phyloP scores from a whole-genome alignment of 2,888 invertebrate species.

The Globia sparganii region DNA sequence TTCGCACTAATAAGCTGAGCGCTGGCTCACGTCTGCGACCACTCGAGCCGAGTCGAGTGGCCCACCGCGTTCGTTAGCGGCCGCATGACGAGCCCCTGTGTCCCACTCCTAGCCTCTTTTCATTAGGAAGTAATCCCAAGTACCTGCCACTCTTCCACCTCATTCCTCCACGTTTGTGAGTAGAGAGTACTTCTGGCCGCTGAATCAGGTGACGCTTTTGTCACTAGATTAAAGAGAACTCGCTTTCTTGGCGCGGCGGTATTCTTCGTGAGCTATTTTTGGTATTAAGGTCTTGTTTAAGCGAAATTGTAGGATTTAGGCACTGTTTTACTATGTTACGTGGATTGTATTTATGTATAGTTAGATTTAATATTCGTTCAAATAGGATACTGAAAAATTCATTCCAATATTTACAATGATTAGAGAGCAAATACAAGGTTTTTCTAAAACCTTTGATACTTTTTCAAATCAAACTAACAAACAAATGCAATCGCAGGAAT shows the following conservation, averaged over 20 bases:
- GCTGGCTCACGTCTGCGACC: constrained; percentile 75
- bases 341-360: constrained; percentile 39
- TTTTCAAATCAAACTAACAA: constrained; percentile 29
- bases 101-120: constrained; percentile 88
- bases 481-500: constrained; percentile 38
- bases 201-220: constrained; percentile 90
- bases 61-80: constrained; percentile 88
- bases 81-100: constrained; percentile 85
- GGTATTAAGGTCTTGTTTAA: constrained; percentile 81
- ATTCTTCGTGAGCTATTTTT: constrained; percentile 85
- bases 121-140: constrained; percentile 91
- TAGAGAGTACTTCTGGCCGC: constrained; percentile 85
- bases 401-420: neutral
- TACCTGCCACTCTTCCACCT: constrained; percentile 88
- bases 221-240: constrained; percentile 90
- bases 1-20: constrained; percentile 76
- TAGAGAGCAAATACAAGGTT: neutral
- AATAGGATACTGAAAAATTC: neutral
- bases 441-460: neutral
- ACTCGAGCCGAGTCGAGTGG: constrained; percentile 82
- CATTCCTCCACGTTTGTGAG: constrained; percentile 88
- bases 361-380: neutral
- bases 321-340: constrained; percentile 55
- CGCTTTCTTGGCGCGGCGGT: constrained; percentile 82
- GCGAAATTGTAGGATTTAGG: constrained; percentile 66